These are phyloP conservation scores for Serripes groenlandicus DNA, from an alignment of 2,888 invertebrate species.

Conservation along the genomic window DNA sequence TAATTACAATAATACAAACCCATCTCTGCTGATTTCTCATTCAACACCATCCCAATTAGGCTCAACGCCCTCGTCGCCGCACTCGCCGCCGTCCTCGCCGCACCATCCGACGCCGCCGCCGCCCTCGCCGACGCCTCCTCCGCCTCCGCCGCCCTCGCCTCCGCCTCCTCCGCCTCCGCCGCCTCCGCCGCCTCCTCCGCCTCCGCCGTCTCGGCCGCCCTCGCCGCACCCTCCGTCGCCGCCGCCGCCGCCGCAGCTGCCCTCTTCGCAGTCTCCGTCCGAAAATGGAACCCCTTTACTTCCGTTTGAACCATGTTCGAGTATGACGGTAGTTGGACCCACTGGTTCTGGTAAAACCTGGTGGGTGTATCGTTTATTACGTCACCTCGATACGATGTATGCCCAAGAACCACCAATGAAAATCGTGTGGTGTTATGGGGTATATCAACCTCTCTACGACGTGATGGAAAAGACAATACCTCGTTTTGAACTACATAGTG, in stretches of 20 bases:
- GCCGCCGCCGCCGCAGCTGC: too few species aligned
- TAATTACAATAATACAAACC: too few species aligned
- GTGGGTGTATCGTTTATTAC: slow-evolving; percentile 49
- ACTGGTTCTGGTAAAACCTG: slow-evolving; percentile 56
- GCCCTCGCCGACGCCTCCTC: too few species aligned
- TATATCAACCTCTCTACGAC: slow-evolving; percentile 49
- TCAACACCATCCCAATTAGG: too few species aligned
- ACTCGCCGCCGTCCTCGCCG: too few species aligned
- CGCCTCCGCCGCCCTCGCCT: too few species aligned
- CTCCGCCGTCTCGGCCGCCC: slow-evolving; percentile 50
- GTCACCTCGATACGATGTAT: slow-evolving; percentile 41
- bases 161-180: too few species aligned
- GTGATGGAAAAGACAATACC: slow-evolving; percentile 42
- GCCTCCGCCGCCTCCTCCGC: too few species aligned
- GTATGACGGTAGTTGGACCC: slow-evolving; percentile 59
- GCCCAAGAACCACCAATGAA: slow-evolving; percentile 37
- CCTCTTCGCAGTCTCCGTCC: slow-evolving; percentile 41
- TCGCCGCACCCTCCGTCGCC: too few species aligned
- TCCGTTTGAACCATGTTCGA: slow-evolving; percentile 59
- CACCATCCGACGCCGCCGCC: too few species aligned
- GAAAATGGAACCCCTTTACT: slow-evolving; percentile 29
- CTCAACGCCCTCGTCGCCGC: too few species aligned
- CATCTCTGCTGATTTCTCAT: too few species aligned
- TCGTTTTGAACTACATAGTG: slow-evolving; percentile 28
- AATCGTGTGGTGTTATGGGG: slow-evolving; percentile 46